phyloP scores from a whole-genome alignment of 2,113 vertebrate genomes.

The Dasyornis broadbenti region DNA sequence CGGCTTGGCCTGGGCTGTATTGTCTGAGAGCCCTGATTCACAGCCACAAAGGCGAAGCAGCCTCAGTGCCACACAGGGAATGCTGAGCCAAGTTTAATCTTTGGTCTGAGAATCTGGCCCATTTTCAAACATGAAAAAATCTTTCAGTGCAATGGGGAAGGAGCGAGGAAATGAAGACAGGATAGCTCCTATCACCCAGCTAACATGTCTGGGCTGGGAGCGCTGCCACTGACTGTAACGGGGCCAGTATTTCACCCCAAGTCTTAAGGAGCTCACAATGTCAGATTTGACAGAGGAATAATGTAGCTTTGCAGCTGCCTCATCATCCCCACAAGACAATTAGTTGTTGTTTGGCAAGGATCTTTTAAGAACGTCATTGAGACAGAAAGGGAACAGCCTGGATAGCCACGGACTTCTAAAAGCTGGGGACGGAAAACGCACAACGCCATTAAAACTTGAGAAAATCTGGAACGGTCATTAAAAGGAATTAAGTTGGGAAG shows the following conservation, averaged over 20 bases:
- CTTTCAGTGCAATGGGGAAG: not conserved
- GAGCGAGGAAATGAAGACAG: constrained; percentile 51
- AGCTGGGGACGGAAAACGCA: constrained; percentile 38
- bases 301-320: constrained; percentile 50
- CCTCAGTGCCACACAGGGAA: constrained; percentile 31
- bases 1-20: not conserved
- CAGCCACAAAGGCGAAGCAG: constrained; percentile 20
- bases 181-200: constrained; percentile 35
- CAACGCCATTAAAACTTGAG: constrained; percentile 51
- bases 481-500: constrained; percentile 68
- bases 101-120: constrained; percentile 34
- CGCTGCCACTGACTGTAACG: constrained; percentile 7
- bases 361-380: constrained; percentile 51
- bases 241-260: constrained; percentile 42
- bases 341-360: constrained; percentile 64
- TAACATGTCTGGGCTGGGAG: constrained; percentile 50
- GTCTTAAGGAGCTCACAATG: constrained; percentile 24
- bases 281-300: not conserved
- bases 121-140: constrained; percentile 39
- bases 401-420: constrained; percentile 61
- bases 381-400: constrained; percentile 58
- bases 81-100: constrained; percentile 47
- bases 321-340: constrained; percentile 54
- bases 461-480: constrained; percentile 68
- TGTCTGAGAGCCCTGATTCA: constrained; percentile 20